These are phyloP conservation scores for Vulpes ferrilata DNA, from an alignment of 2,113 vertebrate genomes.

Conservation along the genomic window DNA sequence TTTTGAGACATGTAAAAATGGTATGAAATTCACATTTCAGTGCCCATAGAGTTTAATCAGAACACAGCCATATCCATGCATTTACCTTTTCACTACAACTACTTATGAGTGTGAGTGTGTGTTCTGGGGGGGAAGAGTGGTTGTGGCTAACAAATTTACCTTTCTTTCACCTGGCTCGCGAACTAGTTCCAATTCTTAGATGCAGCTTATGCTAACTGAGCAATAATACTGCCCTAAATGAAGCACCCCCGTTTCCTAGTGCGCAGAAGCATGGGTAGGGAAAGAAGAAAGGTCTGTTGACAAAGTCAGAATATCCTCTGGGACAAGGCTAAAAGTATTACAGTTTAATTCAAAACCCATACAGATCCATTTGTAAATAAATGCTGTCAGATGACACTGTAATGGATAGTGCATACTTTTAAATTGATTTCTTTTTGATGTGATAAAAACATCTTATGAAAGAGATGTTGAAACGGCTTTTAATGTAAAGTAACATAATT, in stretches of 20 bases:
- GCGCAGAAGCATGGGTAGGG: neutral
- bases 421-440: slow-evolving; percentile 76
- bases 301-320: slow-evolving; percentile 56
- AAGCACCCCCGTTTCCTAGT: neutral
- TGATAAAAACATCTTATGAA: slow-evolving; percentile 76
- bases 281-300: slow-evolving; percentile 41
- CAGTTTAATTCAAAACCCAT: slow-evolving; percentile 59
- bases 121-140: accelerated
- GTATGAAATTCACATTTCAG: neutral
- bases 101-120: neutral
- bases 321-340: slow-evolving; percentile 18
- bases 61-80: neutral
- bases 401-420: slow-evolving; percentile 62
- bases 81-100: neutral
- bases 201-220: neutral
- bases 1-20: neutral
- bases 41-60: neutral
- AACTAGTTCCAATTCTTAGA: neutral
- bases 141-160: neutral
- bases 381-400: slow-evolving; percentile 70
- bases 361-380: slow-evolving; percentile 78
- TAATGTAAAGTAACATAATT: slow-evolving; percentile 76
- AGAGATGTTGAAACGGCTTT: slow-evolving; percentile 73
- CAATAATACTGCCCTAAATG: neutral
- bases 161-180: neutral